Conservation (phyloP, 2,888 invertebrate genomes). For the Eilema griseolum region DNA sequence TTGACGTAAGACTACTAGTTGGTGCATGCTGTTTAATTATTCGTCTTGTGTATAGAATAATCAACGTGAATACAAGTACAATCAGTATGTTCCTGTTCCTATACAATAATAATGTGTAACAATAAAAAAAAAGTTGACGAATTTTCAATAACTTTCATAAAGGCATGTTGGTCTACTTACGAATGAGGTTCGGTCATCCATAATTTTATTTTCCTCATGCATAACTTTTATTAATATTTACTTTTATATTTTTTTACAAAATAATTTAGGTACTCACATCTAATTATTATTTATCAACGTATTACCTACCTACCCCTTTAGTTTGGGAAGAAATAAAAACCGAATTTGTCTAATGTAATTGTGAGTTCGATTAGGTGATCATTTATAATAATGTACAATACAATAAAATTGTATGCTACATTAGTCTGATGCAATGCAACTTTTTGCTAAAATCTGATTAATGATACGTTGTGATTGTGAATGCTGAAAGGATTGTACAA, state of each 20-base stretch:
- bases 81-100: not conserved
- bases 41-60: not conserved
- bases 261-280: not conserved
- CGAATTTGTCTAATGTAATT: not conserved
- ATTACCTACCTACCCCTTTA: not conserved
- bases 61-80: not conserved
- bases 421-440: conserved; percentile 36
- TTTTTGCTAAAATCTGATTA: conserved; percentile 59
- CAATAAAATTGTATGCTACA: conserved; percentile 52
- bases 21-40: not conserved
- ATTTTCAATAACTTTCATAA: not conserved
- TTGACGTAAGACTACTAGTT: not conserved
- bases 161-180: not conserved
- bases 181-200: not conserved
- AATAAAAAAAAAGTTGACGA: not conserved
- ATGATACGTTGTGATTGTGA: conserved; percentile 53
- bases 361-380: not conserved
- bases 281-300: not conserved
- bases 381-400: conserved; percentile 14
- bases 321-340: not conserved
- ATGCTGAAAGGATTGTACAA: conserved; percentile 49
- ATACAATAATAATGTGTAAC: no score
- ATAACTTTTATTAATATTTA: not conserved
- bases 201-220: not conserved
- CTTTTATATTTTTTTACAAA: not conserved